A percentile compares a stretch with the other conserved stretches of the same genome.
phyloP scores from a whole-genome alignment of 2,113 vertebrate genomes.

The Atractosteus spatula region DNA sequence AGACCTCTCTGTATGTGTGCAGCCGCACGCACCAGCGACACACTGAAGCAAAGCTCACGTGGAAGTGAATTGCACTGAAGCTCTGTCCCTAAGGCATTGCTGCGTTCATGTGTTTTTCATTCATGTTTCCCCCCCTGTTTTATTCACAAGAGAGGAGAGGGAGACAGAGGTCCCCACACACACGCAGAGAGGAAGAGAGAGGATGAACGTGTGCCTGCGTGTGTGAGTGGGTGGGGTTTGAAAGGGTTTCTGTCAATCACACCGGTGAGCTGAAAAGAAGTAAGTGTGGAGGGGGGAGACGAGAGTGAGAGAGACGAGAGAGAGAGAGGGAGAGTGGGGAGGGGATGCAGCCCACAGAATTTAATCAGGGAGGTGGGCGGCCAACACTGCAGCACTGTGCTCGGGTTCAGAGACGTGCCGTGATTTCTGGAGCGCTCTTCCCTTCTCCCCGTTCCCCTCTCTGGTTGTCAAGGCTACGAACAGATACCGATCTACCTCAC shows the following conservation, averaged over 20 bases:
- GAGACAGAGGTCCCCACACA: background rate
- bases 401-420: slow-evolving; percentile 11
- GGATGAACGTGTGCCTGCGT: background rate
- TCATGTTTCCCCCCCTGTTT: slow-evolving; percentile 4
- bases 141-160: slow-evolving; percentile 11
- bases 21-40: no score
- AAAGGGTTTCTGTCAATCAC: slow-evolving; percentile 53
- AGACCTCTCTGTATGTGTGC: no score
- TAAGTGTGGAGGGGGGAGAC: background rate
- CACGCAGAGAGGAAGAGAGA: background rate
- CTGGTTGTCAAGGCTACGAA: slow-evolving; percentile 41
- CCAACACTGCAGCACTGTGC: slow-evolving; percentile 20
- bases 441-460: background rate
- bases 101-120: slow-evolving; percentile 17
- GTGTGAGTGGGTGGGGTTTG: slow-evolving; percentile 14
- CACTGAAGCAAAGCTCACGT: no score
- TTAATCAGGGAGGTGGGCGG: slow-evolving; percentile 27
- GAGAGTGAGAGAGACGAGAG: slow-evolving; percentile 6
- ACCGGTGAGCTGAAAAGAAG: slow-evolving; percentile 42
- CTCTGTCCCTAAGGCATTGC: background rate
- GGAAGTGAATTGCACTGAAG: no score
- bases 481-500: slow-evolving; percentile 35
- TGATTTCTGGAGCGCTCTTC: slow-evolving; percentile 22
- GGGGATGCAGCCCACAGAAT: slow-evolving; percentile 16
- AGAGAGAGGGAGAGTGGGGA: slow-evolving; percentile 1